phyloP scores from a whole-genome alignment of 2,113 vertebrate species.

The Brachyistius frenatus region DNA sequence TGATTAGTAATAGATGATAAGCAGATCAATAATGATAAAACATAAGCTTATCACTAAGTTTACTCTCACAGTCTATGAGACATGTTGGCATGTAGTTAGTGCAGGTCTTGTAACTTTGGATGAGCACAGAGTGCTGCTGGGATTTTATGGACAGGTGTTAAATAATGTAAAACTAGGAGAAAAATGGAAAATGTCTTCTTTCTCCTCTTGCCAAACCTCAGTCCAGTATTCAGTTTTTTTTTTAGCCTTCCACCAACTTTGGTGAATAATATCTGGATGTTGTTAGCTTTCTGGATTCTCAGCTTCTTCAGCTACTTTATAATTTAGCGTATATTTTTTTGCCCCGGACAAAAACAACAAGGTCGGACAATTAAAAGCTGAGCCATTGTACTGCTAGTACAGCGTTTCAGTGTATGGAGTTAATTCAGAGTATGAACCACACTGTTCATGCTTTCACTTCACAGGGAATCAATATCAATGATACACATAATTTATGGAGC shows the following conservation, averaged over 20 bases:
- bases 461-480: neutral
- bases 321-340: neutral
- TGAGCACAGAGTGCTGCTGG: neutral
- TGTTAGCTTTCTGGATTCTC: neutral
- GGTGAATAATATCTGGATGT: neutral
- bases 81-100: neutral
- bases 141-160: constrained; percentile 14
- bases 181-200: constrained; percentile 8
- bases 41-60: too few relatives aligned
- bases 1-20: too few relatives aligned
- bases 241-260: neutral
- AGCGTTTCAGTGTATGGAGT: neutral
- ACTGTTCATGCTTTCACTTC: neutral
- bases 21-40: too few relatives aligned
- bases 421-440: constrained; percentile 14
- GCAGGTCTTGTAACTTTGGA: neutral
- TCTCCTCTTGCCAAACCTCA: neutral
- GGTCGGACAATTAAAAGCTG: constrained; percentile 4
- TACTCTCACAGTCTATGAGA: neutral
- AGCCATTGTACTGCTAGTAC: neutral
- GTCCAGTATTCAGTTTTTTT: neutral
- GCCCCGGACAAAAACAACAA: neutral
- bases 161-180: constrained; percentile 24
- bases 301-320: neutral
- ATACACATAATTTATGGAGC: neutral